Percentiles rank a stretch among this genome's conserved stretches.
Evolutionary conservation across 2,888 invertebrate species (phyloP).

Genomic region (Phyto melanocephala): DNA sequence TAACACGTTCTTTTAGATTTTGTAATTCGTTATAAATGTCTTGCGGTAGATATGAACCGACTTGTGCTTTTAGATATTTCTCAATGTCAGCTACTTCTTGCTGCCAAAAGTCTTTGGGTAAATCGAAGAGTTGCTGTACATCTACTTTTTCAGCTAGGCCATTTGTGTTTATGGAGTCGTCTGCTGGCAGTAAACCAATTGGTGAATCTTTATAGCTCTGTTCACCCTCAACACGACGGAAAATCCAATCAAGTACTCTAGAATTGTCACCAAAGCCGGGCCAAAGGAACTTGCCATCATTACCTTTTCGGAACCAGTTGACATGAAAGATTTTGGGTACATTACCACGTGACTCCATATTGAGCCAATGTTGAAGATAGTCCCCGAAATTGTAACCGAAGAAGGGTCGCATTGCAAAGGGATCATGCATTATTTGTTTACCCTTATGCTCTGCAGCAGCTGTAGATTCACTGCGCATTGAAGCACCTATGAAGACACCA

Average conservation of each 20-base stretch:
- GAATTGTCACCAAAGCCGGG: conserved; percentile 99
- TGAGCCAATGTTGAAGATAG: conserved; percentile 96
- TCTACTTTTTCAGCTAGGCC: conserved; percentile 85
- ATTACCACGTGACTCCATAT: conserved; percentile 85
- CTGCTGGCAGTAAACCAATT: conserved; percentile 85
- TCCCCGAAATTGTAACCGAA: conserved; percentile 99
- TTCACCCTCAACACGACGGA: conserved; percentile 90
- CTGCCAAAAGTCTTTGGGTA: conserved; percentile 95
- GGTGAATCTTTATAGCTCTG: conserved; percentile 86
- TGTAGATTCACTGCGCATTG: conserved; percentile 97
- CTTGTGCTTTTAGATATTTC: conserved; percentile 94
- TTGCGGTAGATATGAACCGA: conserved; percentile 90
- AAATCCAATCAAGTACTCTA: conserved; percentile 97
- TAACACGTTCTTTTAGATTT: conserved; percentile 81
- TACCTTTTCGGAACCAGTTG: conserved; percentile 97
- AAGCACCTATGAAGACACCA: conserved; percentile 96
- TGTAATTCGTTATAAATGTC: conserved; percentile 86
- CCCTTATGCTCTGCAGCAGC: conserved; percentile 98
- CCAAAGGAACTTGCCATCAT: conserved; percentile 95
- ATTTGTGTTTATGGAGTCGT: conserved; percentile 84
- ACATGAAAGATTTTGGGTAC: conserved; percentile 98
- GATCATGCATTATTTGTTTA: conserved; percentile 97
- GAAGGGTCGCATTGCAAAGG: conserved; percentile 99
- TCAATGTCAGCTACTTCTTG: conserved; percentile 89
- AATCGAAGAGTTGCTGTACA: conserved; percentile 87